phyloP scores from a whole-genome alignment of 2,797 vertebrate genomes.

The Knipowitschia caucasica region DNA sequence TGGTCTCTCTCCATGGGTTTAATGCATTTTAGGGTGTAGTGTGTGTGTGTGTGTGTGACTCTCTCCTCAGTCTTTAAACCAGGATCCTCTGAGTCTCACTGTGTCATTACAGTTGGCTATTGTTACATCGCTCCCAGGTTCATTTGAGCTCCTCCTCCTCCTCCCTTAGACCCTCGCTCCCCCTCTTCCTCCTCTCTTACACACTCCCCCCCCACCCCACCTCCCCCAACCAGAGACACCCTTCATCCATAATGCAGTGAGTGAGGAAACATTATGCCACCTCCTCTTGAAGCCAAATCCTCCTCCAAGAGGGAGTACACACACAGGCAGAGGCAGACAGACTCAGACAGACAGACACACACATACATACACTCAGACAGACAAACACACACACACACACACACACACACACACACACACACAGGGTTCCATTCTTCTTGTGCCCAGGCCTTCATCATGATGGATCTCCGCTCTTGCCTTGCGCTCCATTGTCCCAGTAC shows the following conservation, averaged over 20 bases:
- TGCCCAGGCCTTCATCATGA: conserved; percentile 66
- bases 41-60: no score
- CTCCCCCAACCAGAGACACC: conserved; percentile 27
- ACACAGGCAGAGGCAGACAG: no score
- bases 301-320: no score
- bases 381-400: no score
- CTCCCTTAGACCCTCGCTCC: conserved; percentile 23
- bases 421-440: conserved; percentile 60
- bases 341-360: no score
- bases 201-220: conserved; percentile 33
- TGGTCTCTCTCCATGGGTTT: no score
- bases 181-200: conserved; percentile 27
- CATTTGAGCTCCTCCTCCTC: conserved; percentile 19
- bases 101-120: no score
- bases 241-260: conserved; percentile 68
- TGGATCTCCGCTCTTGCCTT: conserved; percentile 58
- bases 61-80: no score
- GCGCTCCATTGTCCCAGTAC: conserved; percentile 61
- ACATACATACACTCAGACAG: no score
- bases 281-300: conserved; percentile 12
- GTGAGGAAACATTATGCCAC: conserved; percentile 53
- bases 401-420: not conserved
- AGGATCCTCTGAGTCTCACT: no score
- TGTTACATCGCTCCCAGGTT: conserved; percentile 9
- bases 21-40: no score